phyloP scores from a whole-genome alignment of 2,888 invertebrate genomes.

The Troides aeacus region DNA sequence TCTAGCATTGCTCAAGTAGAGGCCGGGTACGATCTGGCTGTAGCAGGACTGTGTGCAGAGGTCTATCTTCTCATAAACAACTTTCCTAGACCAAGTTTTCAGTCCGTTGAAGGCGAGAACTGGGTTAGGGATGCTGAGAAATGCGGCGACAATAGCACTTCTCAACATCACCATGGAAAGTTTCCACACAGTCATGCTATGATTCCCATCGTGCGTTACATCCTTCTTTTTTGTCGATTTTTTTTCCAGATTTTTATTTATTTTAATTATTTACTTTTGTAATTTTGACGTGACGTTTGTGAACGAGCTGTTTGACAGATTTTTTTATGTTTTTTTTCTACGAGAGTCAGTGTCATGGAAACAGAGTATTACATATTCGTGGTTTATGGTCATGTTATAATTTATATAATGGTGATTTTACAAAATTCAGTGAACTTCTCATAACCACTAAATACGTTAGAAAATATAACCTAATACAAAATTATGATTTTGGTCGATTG shows the following conservation, averaged over 20 bases:
- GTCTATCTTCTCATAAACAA: constrained; percentile 63
- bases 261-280: constrained; percentile 25
- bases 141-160: constrained; percentile 60
- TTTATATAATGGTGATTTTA: neutral
- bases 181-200: constrained; percentile 52
- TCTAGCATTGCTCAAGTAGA: constrained; percentile 70
- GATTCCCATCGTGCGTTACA: constrained; percentile 35
- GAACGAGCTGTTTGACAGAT: constrained; percentile 36
- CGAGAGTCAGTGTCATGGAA: constrained; percentile 22
- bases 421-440: too few species aligned
- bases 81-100: constrained; percentile 63
- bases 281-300: constrained; percentile 42
- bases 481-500: too few species aligned
- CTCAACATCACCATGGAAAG: constrained; percentile 59
- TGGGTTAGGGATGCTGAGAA: constrained; percentile 62
- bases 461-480: too few species aligned
- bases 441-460: too few species aligned
- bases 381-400: neutral
- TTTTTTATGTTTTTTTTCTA: constrained; percentile 42
- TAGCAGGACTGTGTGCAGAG: constrained; percentile 70
- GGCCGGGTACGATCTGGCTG: constrained; percentile 62
- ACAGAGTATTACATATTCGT: constrained; percentile 8
- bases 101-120: constrained; percentile 58
- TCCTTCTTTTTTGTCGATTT: constrained; percentile 27
- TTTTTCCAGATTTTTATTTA: constrained; percentile 34